Evolutionary conservation across 2,888 invertebrate species (phyloP), one percentile per base, ranked within the genome.

Genomic region (Heliconius ethilla): DNA sequence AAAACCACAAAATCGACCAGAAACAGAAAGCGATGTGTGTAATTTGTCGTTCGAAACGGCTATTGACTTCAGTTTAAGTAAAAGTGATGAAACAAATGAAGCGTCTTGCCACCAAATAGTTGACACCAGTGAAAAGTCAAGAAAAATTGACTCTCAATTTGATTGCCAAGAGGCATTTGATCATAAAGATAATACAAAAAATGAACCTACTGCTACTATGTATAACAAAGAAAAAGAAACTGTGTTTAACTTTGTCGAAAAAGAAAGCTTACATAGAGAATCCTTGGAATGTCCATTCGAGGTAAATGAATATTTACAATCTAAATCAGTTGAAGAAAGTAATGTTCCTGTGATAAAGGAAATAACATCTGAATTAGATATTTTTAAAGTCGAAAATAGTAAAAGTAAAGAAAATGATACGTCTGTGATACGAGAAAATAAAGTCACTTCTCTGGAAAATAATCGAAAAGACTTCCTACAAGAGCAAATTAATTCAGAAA

Each of bases 11-110:
- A 22, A 59, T 10, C 55, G 25, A 67, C 77, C 25, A 74, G 79
- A 40, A 76, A 55, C 22, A 72, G 69, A 51, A 66, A 67, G 65
- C 40, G 59, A 79, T 62, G 45, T 51, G n/a, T 29, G 72, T 79
- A 79, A 78, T 63, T 66, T 78, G 11, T 51, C 75, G 65, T 70
- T 81, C 75, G 89, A 89, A 59, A 86, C 84, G 66, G 92, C 92
- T 33, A 87, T 92, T 75, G 92, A 92, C 81, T 92, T 92, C 80
- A 92, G 92, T 83, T 83, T 91, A 73, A 89, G 86, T 81, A 90
- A 88, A 86, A 83, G 81, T 76, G 82, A 81, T 78, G 80, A 79
- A 37, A 75, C n/a, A 59, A 59, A 59, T 59, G 59, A 75, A 55
- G 77, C 80, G 25, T 70, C 80, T 40, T 81, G 82, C 70, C 81